phyloP scores from a whole-genome alignment of 2,797 vertebrate genomes.

The Emys orbicularis region DNA sequence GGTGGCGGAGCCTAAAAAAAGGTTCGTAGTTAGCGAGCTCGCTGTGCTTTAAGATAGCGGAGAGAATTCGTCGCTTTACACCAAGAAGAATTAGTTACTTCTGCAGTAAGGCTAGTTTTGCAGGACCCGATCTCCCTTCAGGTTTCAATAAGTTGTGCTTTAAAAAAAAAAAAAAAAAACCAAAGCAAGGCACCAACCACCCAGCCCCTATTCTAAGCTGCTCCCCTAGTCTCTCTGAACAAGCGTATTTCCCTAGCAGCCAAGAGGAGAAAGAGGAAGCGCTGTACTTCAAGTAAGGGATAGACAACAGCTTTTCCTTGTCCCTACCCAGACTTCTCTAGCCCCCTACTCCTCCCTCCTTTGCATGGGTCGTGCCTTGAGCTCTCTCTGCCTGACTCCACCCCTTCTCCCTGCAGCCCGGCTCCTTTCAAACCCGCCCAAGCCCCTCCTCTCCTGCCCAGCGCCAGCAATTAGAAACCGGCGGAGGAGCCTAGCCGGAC shows the following conservation, averaged over 20 bases:
- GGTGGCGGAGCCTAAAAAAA: not conserved
- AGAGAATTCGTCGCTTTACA: not conserved
- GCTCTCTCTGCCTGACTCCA: not conserved
- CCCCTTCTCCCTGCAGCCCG: not conserved
- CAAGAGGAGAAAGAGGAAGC: not conserved
- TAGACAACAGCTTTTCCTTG: too few species aligned
- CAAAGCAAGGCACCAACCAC: not conserved
- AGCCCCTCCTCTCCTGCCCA: too few species aligned
- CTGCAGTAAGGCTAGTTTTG: not conserved
- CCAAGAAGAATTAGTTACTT: too few species aligned
- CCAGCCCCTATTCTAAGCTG: too few species aligned
- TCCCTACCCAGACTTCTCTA: too few species aligned
- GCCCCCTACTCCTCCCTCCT: too few species aligned
- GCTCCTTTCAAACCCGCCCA: not conserved
- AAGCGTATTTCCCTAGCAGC: too few species aligned
- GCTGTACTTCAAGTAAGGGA: too few species aligned
- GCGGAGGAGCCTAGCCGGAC: not conserved
- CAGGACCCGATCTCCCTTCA: not conserved
- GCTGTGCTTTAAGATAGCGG: not conserved
- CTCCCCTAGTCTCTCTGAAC: too few species aligned
- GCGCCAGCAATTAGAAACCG: not conserved
- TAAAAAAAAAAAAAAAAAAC: not conserved
- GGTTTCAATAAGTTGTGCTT: not conserved
- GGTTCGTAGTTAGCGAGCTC: not conserved
- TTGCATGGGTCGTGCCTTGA: fast-evolving